Evolutionary conservation across 2,113 vertebrate genomes (phyloP).

Genomic region (Cyphomyrus discorhynchus): DNA sequence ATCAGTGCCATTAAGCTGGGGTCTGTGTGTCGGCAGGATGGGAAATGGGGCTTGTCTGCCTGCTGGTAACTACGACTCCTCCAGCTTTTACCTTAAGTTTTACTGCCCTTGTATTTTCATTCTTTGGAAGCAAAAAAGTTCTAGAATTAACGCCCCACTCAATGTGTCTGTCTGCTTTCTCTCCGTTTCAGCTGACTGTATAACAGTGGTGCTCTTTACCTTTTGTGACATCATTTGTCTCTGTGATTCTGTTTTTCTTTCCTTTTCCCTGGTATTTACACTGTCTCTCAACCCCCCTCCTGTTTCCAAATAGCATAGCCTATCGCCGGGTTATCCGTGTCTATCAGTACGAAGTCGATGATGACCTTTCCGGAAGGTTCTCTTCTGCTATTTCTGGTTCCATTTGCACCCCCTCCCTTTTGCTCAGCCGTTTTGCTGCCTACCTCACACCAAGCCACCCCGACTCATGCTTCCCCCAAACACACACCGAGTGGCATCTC

Average conservation of each 20-base stretch:
- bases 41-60: not conserved
- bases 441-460: not conserved
- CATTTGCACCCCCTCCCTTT: not conserved
- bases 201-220: not conserved
- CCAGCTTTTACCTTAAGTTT: not conserved
- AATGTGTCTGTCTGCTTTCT: not conserved
- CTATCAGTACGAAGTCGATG: conserved; percentile 96
- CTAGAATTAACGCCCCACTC: not conserved
- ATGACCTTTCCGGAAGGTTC: conserved; percentile 97
- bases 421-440: not conserved
- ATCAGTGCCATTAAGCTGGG: not conserved
- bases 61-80: not conserved
- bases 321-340: conserved; percentile 94
- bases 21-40: not conserved
- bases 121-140: not conserved
- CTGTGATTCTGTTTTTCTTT: conserved; percentile 18
- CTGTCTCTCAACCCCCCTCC: conserved; percentile 24
- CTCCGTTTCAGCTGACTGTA: not conserved
- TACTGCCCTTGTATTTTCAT: not conserved
- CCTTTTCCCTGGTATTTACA: conserved; percentile 58
- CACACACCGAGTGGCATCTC: conserved; percentile 49
- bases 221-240: conserved; percentile 20
- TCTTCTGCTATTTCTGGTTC: conserved; percentile 36
- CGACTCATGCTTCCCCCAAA: conserved; percentile 37
- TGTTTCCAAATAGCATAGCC: conserved; percentile 88